Conservation (phyloP, 2,113 vertebrate species). For the Oryzias curvinotus region DNA sequence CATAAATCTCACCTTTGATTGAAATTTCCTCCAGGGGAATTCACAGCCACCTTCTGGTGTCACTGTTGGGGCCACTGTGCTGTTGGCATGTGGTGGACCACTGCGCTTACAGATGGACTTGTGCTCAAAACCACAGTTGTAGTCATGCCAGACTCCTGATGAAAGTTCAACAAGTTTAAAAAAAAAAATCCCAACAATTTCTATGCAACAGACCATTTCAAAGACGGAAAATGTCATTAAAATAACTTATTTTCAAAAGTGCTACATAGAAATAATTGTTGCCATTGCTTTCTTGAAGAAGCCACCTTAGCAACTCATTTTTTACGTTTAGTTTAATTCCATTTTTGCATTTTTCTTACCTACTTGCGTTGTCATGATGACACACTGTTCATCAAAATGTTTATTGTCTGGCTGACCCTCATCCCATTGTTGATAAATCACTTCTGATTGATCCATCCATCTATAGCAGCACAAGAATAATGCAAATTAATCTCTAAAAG, state of each 20-base stretch:
- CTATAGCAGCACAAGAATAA: conserved; percentile 64
- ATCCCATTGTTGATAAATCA: conserved; percentile 84
- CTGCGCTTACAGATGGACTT: conserved; percentile 85
- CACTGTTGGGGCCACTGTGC: conserved; percentile 76
- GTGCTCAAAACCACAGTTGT: conserved; percentile 81
- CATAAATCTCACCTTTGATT: conserved; percentile 71
- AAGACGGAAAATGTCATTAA: no score
- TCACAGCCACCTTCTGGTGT: conserved; percentile 76
- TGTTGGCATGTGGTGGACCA: conserved; percentile 71
- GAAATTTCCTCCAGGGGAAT: conserved; percentile 77
- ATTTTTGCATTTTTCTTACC: conserved; percentile 78
- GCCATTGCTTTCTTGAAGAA: no score
- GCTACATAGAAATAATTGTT: no score
- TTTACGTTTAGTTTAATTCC: background rate
- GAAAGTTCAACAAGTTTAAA: conserved; percentile 1
- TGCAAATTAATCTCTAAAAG: background rate
- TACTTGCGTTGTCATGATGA: conserved; percentile 71
- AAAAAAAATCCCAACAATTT: background rate
- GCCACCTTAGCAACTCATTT: no score
- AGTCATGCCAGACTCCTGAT: conserved; percentile 85
- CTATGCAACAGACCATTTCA: no score
- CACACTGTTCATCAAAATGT: conserved; percentile 89
- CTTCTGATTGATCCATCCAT: conserved; percentile 82
- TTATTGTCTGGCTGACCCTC: conserved; percentile 83
- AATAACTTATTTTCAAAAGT: no score